These are phyloP conservation scores for Leptopilina drosophilae DNA, from an alignment of 2,888 invertebrate genomes.

Conservation along the genomic window DNA sequence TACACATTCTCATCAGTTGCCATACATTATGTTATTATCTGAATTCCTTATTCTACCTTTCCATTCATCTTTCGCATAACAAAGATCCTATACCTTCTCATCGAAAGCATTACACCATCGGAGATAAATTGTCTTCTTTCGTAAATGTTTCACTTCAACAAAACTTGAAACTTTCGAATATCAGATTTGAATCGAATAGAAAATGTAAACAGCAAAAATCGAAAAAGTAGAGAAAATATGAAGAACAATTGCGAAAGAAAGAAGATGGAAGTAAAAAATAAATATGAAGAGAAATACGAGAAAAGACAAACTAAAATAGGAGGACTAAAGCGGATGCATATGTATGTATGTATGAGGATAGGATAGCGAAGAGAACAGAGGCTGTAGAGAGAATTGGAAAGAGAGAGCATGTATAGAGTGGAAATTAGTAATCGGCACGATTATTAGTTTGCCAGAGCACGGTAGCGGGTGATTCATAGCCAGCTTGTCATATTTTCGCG, in stretches of 20 bases:
- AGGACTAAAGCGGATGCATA: background rate
- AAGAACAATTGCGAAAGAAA: too few relatives aligned
- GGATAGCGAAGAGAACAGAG: conserved; percentile 20
- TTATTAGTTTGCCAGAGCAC: conserved; percentile 67
- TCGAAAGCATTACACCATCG: too few relatives aligned
- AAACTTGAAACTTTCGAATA: too few relatives aligned
- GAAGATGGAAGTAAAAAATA: too few relatives aligned
- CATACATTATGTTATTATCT: conserved; percentile 59
- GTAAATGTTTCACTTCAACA: too few relatives aligned
- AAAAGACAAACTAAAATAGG: too few relatives aligned
- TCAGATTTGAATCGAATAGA: too few relatives aligned
- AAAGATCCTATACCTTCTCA: too few relatives aligned
- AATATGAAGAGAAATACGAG: too few relatives aligned
- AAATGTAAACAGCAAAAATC: too few relatives aligned
- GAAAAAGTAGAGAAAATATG: too few relatives aligned
- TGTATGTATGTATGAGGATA: background rate
- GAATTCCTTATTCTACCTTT: conserved; percentile 42
- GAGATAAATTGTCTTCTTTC: too few relatives aligned
- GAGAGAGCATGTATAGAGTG: conserved; percentile 49
- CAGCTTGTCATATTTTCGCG: conserved; percentile 72
- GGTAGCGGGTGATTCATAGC: conserved; percentile 72
- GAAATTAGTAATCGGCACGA: conserved; percentile 71
- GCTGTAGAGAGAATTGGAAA: conserved; percentile 47
- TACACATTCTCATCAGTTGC: conserved; percentile 60
- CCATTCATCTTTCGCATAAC: background rate